These are phyloP conservation scores for Timema cristinae DNA, from an alignment of 2,888 invertebrate genomes.

Conservation along the genomic window DNA sequence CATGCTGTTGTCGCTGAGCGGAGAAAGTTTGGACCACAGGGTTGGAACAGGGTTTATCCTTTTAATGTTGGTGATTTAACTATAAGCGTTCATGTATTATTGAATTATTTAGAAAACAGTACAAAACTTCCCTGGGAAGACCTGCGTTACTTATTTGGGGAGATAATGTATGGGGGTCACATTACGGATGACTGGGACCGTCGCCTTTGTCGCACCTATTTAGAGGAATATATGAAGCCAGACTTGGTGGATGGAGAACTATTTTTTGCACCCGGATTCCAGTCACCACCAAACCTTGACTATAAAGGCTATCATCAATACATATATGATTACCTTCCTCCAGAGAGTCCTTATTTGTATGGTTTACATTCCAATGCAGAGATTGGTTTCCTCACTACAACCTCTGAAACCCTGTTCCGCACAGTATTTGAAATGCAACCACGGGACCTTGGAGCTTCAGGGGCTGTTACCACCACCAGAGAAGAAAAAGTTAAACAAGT, in stretches of 20 bases:
- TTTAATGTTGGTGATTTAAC: slow-evolving; percentile 71
- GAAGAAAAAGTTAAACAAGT: slow-evolving; percentile 78
- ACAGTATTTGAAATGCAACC: slow-evolving; percentile 89
- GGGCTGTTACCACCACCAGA: slow-evolving; percentile 64
- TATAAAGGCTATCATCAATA: slow-evolving; percentile 83
- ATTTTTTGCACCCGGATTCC: slow-evolving; percentile 76
- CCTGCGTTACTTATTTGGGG: slow-evolving; percentile 88
- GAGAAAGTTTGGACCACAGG: slow-evolving; percentile 91
- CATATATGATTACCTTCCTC: slow-evolving; percentile 79
- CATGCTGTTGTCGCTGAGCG: slow-evolving; percentile 92
- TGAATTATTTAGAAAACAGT: slow-evolving; percentile 87
- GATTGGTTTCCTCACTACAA: slow-evolving; percentile 86
- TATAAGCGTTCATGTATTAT: slow-evolving; percentile 86
- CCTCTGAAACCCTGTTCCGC: slow-evolving; percentile 78
- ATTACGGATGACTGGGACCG: slow-evolving; percentile 97
- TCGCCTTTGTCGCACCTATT: slow-evolving; percentile 76
- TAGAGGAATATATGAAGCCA: slow-evolving; percentile 81
- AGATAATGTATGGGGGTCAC: slow-evolving; percentile 97
- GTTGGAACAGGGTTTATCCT: slow-evolving; percentile 75
- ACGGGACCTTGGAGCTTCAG: slow-evolving; percentile 68
- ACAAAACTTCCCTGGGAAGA: slow-evolving; percentile 91
- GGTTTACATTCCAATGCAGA: slow-evolving; percentile 94
- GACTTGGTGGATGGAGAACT: slow-evolving; percentile 68
- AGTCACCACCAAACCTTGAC: slow-evolving; percentile 81
- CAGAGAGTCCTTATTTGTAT: slow-evolving; percentile 85